Conservation (phyloP, 2,888 invertebrate species). For the Nomada lathburiana region DNA sequence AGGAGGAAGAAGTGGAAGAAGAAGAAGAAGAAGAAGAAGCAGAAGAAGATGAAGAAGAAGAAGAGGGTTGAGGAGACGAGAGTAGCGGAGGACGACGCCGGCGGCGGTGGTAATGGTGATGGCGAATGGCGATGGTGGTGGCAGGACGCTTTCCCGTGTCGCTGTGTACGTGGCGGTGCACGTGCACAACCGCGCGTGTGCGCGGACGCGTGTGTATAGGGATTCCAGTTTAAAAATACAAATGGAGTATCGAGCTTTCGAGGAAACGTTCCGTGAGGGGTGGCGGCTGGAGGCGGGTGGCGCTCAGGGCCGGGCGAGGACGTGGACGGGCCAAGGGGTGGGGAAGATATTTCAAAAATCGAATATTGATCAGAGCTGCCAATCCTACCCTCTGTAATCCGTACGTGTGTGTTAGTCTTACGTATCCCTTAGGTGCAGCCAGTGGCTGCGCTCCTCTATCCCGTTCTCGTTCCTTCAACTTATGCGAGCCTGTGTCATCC, state of each 20-base stretch:
- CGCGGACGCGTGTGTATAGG: conserved; percentile 74
- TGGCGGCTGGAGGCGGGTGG: conserved; percentile 62
- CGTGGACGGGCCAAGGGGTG: conserved; percentile 69
- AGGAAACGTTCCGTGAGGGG: conserved; percentile 74
- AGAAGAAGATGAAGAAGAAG: conserved; percentile 58
- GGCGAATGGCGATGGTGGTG: conserved; percentile 80
- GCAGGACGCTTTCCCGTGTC: conserved; percentile 73
- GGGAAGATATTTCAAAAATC: conserved; percentile 84
- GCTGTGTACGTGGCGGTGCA: conserved; percentile 46
- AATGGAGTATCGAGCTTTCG: conserved; percentile 84
- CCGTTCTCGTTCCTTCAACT: conserved; percentile 58
- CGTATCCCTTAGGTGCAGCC: conserved; percentile 74
- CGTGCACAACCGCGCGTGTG: conserved; percentile 29
- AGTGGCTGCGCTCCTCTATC: conserved; percentile 64
- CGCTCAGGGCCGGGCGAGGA: conserved; percentile 72
- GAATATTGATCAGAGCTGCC: conserved; percentile 84
- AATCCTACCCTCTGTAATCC: conserved; percentile 82
- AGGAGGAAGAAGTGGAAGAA: conserved; percentile 32
- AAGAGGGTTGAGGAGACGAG: conserved; percentile 67
- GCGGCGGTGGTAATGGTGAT: conserved; percentile 80
- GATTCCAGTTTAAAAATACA: conserved; percentile 84
- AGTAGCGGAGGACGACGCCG: conserved; percentile 67
- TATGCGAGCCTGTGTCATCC: conserved; percentile 59
- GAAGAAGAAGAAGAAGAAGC: conserved; percentile 48
- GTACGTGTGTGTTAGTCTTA: conserved; percentile 76